Base-by-base conservation (phyloP, 92 coral and sea anemone species). In the Paramuricea clavata region DNA sequence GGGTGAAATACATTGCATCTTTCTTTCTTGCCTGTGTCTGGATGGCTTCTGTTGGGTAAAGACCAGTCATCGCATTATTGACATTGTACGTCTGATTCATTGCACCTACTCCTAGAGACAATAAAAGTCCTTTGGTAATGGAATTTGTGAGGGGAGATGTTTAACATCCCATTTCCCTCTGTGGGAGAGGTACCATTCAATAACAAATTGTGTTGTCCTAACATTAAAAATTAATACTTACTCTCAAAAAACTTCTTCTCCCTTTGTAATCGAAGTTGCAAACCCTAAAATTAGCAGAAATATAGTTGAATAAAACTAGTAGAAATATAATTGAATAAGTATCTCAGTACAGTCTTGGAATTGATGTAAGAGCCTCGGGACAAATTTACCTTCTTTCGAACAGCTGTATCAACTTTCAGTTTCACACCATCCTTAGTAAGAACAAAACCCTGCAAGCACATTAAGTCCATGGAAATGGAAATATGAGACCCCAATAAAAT, bases 351-450 rank as follows among this genome's bases (percentile, higher is more conserved):
- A 19, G 62, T 54, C 62, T 54, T 47, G 10, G 8, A 67, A 19
- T 2, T 23, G 35, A 61, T 42, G 19, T 19, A 42, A 39, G 54
- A 1, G 27, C 19, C 15, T 17, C 47, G 13, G 27, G 17, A 21
- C 32, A 56, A 17, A 47, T 12, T 10, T 43, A 74, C 81, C 81
- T 74, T 74, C 59, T 74, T 74, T 74, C 81, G 12, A 28, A 74
- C 59, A 16, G 81, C 81, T 43, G 81, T 49, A 41, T 28, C 57
- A 44, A 74, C 22, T 44, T 52, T 41, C 6, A 74, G 36, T 41
- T 44, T 41, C 0, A 74, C 60, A 10, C 81, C 81, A 28, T 44
- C 61, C 11, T 44, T 74, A 7, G 81, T 74, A 7, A 28, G 7
- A 5, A 74, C 36, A 31, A 34, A 74, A 8, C 81, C 81, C 81